Base-by-base conservation (phyloP, 2,888 invertebrate genomes). In the Gymnoscelis rufifasciata region DNA sequence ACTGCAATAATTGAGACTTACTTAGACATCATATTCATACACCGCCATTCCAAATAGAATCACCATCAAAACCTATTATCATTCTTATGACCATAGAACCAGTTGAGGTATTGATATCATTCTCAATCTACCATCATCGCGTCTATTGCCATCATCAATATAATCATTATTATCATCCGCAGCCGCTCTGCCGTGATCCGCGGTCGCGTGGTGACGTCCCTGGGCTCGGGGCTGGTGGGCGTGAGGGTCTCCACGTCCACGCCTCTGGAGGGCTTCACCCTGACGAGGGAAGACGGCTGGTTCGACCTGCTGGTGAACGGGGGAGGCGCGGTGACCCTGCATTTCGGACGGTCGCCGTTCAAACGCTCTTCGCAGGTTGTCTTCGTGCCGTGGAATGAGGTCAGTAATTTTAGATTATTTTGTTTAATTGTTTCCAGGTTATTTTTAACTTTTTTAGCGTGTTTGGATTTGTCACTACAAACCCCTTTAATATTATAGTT, bases 241-340 rank as follows among this genome's bases (percentile, higher is more conserved):
- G 98, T 98, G 6, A 91, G 98, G 57, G 98, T 99, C 3, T 95
- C 96, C 54, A 97, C 98, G 31, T 95, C 95, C 45, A 95, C 95
- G 3, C 94, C 97, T n/a, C 90, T 96, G 37, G 98, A 97, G 89
- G 99, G 99, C 8, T 98, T 97, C 83, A 99, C 99, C 0, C 82
- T 97, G 47, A 97, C 97, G 2, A 90, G 96, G 49, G 95, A 96
- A 59, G 96, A 96, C 65, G 97, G 97, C 38, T 96, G 96, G 96
- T 99, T 99, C 88, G 99, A 99, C 86, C 91, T 99, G 39, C 91
- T 99, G 71, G 98, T 99, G 10, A 99, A 99, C 80, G 99, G 99
- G n/a, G 99, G 99, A 0, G 98, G 98, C 0, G 97, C 97, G 0
- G 96, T 99, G 1, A 97, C 96, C 0, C 86, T 99, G 39, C 96